Conservation (phyloP, 2,888 invertebrate species). For the Hydrotaea diabolus region DNA sequence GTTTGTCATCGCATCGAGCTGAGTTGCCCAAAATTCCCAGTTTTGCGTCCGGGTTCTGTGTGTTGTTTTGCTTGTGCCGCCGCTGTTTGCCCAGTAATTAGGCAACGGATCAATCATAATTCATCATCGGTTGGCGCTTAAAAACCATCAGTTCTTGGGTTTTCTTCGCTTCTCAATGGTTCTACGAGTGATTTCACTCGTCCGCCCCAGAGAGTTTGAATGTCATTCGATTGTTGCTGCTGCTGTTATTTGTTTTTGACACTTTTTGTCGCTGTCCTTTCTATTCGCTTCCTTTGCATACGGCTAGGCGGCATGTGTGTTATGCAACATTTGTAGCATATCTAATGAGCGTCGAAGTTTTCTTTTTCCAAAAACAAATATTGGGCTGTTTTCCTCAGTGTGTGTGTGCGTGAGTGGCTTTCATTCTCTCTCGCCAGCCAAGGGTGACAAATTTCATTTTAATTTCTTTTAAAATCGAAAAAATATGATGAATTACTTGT, state of each 20-base stretch:
- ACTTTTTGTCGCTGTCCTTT: not conserved
- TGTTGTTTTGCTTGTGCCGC: conserved; percentile 33
- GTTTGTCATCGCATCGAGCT: conserved; percentile 7
- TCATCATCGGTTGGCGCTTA: conserved; percentile 73
- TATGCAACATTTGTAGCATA: conserved; percentile 67
- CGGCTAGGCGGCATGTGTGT: conserved; percentile 64
- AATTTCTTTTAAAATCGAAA: conserved; percentile 40
- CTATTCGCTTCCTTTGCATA: conserved; percentile 53
- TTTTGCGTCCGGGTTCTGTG: not conserved
- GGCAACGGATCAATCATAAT: conserved; percentile 78
- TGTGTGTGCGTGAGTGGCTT: too few relatives aligned
- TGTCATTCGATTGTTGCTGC: conserved; percentile 43
- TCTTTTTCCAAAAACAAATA: conserved; percentile 41
- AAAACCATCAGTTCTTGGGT: conserved; percentile 34
- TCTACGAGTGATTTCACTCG: conserved; percentile 7
- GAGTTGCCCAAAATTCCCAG: conserved; percentile 20
- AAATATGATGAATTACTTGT: conserved; percentile 59
- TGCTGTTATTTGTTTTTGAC: conserved; percentile 24
- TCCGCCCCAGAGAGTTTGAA: not conserved
- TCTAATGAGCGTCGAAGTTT: conserved; percentile 63
- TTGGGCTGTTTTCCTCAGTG: conserved; percentile 40
- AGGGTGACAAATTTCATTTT: conserved; percentile 45
- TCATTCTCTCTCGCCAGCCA: not conserved
- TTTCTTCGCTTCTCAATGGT: not conserved
- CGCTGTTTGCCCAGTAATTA: conserved; percentile 77